Percentiles rank a stretch among this genome's conserved stretches.
phyloP scores from a whole-genome alignment of 2,888 invertebrate species.

The Entomobrya multifasciata region DNA sequence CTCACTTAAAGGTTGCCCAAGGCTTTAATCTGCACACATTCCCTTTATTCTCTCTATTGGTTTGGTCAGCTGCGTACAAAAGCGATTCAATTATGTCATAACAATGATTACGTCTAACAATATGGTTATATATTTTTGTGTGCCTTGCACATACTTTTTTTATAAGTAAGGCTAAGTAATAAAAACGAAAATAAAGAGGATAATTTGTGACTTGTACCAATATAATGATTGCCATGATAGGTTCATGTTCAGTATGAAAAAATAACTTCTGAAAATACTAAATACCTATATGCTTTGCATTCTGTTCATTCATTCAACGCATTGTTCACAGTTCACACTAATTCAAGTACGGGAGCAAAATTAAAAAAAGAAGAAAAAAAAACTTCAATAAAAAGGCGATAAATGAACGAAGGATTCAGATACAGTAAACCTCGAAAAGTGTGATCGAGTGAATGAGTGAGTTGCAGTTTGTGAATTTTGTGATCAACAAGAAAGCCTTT shows the following conservation, averaged over 20 bases:
- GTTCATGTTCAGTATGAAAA: background rate
- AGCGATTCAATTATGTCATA: constrained; percentile 44
- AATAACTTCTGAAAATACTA: too few relatives aligned
- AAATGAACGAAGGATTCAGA: constrained; percentile 37
- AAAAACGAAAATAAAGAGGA: constrained; percentile 45
- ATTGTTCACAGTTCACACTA: background rate
- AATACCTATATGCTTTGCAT: too few relatives aligned
- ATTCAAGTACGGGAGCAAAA: background rate
- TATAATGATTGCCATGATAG: constrained; percentile 42
- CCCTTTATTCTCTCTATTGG: background rate
- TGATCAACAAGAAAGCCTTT: constrained; percentile 31
- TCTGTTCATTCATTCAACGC: background rate
- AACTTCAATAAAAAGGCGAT: constrained; percentile 14
- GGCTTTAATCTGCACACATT: constrained; percentile 6
- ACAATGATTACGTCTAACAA: constrained; percentile 36
- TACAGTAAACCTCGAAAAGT: constrained; percentile 30
- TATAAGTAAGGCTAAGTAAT: constrained; percentile 6
- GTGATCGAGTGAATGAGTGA: background rate
- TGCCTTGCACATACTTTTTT: background rate
- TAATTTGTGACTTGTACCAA: constrained; percentile 33
- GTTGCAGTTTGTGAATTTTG: too few relatives aligned
- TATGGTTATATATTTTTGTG: constrained; percentile 30
- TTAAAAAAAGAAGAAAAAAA: constrained; percentile 14
- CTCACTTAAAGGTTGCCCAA: constrained; percentile 37
- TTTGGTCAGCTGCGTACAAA: constrained; percentile 39